Evolutionary conservation across 2,888 invertebrate genomes (phyloP).

Genomic region (Argyresthia goedartella): DNA sequence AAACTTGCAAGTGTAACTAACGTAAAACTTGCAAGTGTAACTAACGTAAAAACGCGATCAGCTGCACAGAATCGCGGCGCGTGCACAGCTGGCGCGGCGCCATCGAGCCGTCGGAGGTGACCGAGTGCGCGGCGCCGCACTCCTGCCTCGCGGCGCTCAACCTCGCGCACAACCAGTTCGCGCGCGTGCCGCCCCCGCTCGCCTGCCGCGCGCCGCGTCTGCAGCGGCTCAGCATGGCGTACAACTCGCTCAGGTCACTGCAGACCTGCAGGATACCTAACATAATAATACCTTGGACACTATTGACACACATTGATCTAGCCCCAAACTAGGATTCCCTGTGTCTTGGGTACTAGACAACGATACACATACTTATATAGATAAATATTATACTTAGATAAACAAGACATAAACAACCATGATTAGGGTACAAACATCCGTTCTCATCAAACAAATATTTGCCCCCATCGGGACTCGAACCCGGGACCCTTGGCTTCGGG

Average conservation of each 20-base stretch:
- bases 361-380: no score
- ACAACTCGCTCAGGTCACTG: slow-evolving; percentile 82
- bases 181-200: slow-evolving; percentile 86
- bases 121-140: slow-evolving; percentile 45
- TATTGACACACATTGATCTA: no score
- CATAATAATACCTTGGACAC: no score
- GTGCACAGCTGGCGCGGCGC: slow-evolving; percentile 83
- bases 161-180: slow-evolving; percentile 92
- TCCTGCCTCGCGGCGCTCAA: slow-evolving; percentile 83
- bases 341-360: no score
- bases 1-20: neutral
- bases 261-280: no score
- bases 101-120: slow-evolving; percentile 48
- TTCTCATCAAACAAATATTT: no score
- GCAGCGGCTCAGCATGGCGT: slow-evolving; percentile 90
- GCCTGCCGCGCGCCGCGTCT: slow-evolving; percentile 92
- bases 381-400: no score
- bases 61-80: slow-evolving; percentile 76
- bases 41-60: slow-evolving; percentile 17
- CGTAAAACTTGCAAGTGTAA: neutral
- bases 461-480: no score
- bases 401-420: no score
- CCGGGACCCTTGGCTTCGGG: no score
- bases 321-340: no score
- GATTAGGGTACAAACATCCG: no score